A percentile compares a stretch with the other conserved stretches of the same genome.
Conservation (phyloP, 1,140 invertebrate species). For the Drosophila nigrodunni region DNA sequence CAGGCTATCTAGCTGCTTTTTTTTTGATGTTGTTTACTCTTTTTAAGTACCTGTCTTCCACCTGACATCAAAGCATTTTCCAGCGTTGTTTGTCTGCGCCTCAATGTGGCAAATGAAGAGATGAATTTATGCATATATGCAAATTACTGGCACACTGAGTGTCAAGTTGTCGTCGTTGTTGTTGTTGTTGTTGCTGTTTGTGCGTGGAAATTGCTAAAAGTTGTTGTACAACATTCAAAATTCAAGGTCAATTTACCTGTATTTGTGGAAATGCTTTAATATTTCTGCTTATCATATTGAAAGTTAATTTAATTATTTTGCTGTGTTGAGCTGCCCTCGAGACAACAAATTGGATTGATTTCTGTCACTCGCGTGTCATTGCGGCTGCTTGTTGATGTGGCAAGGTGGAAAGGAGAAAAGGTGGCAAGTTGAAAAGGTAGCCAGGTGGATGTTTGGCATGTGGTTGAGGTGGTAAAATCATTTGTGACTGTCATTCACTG, state of each 20-base stretch:
- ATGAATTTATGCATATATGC: slow-evolving; percentile 23
- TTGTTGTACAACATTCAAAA: background rate
- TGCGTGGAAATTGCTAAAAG: background rate
- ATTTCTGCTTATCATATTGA: slow-evolving; percentile 12
- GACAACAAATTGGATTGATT: slow-evolving; percentile 34
- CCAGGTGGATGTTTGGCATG: too few relatives aligned
- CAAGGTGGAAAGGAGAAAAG: slow-evolving; percentile 1
- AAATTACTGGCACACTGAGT: slow-evolving; percentile 14
- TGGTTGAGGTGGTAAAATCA: slow-evolving; percentile 11
- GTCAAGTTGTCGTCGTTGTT: slow-evolving; percentile 2
- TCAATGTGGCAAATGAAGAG: slow-evolving; percentile 14
- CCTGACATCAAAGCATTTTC: slow-evolving; percentile 26
- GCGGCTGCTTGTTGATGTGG: slow-evolving; percentile 6
- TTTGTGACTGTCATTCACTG: slow-evolving; percentile 40
- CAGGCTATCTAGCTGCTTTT: background rate
- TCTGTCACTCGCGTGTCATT: slow-evolving; percentile 27
- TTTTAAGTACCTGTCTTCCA: background rate
- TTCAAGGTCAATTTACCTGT: slow-evolving; percentile 21
- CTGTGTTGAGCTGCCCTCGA: slow-evolving; percentile 10
- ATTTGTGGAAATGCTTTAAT: slow-evolving; percentile 14
- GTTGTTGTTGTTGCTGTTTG: background rate
- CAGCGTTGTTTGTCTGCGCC: slow-evolving; percentile 17
- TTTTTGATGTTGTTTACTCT: background rate
- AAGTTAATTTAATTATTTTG: slow-evolving; percentile 31
- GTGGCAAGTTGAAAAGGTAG: background rate